Evolutionary conservation across 1,140 invertebrate species (phyloP), one percentile per base, ranked within the genome.

Genomic region (Fopius arisanus): DNA sequence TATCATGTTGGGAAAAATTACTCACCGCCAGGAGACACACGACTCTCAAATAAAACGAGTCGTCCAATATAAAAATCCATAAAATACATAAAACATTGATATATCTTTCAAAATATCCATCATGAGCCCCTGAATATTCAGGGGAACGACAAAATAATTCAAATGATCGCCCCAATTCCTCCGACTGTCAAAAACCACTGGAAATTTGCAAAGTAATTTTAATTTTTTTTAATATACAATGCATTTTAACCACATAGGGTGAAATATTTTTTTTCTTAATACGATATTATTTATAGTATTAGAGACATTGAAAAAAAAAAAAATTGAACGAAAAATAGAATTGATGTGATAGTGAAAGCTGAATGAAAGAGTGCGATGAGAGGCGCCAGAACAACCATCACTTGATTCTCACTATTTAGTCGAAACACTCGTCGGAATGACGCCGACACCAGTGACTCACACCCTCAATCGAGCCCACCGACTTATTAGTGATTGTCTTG

Each of bases 401-500:
- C 59, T 23, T 29, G 14, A 16, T 33, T 40, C 67, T 43, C 21
- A 41, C n/a, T 68, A 41, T 43, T 28, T 10, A 28, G 19, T 23
- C 23, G 3, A 10, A 6, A 14, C 23, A 59, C 54, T 19, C 54
- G 33, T 29, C 67, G 67, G 26, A 69, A 26, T 40, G 51, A 67
- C 71, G 62, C 65, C 65, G 66, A 41, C 41, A 59, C 10, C 71
- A 67, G 70, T 85, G 85, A 85, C 73, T 86, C 86, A 75, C 67
- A 85, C 79, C 80, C 79, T 79, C 85, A 84, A 87, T 87, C 84
- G 81, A 86, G 85, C 37, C 43, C 78, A 79, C 77, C 80, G 80
- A 83, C 81, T 85, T 82, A 80, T 84, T 86, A 85, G 76, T 80
- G 77, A 84, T 87, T 83, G 84, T 84, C 81, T 82, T 82, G n/a